These are phyloP conservation scores for Serrognathus titanus DNA, from an alignment of 2,888 invertebrate species.

Conservation along the genomic window DNA sequence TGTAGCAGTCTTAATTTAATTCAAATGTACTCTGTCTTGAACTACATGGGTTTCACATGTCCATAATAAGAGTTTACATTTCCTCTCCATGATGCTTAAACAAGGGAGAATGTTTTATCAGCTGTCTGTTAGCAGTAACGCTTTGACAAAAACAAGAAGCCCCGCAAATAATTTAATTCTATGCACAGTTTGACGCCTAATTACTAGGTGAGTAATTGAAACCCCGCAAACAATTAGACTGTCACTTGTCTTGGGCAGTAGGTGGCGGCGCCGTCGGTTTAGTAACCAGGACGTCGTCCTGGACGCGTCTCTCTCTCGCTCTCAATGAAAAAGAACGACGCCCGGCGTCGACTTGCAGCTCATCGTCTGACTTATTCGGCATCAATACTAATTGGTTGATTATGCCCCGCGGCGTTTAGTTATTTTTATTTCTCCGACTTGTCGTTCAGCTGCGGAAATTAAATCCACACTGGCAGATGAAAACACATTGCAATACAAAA, in stretches of 20 bases:
- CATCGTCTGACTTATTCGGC: conserved; percentile 7
- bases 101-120: no score
- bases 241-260: conserved; percentile 45
- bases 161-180: conserved; percentile 49
- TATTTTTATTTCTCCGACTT: conserved; percentile 17
- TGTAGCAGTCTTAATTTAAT: no score
- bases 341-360: background rate
- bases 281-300: conserved; percentile 8
- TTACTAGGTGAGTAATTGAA: conserved; percentile 47
- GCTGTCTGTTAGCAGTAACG: background rate
- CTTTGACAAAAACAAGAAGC: conserved; percentile 32
- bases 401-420: conserved; percentile 10
- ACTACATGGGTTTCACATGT: no score
- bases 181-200: conserved; percentile 49
- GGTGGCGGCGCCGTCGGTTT: conserved; percentile 36
- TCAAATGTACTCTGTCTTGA: no score
- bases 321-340: background rate
- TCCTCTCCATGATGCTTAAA: no score
- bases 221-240: conserved; percentile 49
- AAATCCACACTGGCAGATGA: conserved; percentile 5
- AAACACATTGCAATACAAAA: conserved; percentile 2
- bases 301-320: background rate
- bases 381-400: conserved; percentile 28
- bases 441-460: conserved; percentile 16
- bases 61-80: no score